phyloP scores from a whole-genome alignment of 1,140 invertebrate species.

The Macrobrachium rosenbergii region DNA sequence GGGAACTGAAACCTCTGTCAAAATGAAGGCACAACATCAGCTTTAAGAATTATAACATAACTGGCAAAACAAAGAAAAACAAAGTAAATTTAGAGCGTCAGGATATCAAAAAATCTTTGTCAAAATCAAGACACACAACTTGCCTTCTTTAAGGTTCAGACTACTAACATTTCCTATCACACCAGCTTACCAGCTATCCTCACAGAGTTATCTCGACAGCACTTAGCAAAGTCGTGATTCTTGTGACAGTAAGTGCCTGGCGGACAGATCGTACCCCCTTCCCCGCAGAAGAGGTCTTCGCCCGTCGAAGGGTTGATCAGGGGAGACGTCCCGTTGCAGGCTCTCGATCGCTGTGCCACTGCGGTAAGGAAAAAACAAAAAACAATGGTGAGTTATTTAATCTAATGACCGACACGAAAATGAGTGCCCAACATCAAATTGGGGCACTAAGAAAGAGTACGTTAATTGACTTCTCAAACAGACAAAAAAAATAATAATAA shows the following conservation, averaged over 20 bases:
- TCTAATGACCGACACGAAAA: background rate
- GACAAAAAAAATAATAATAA: too few species aligned
- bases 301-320: conserved; percentile 79
- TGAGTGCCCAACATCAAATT: too few species aligned
- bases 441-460: too few species aligned
- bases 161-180: background rate
- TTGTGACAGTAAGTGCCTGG: conserved; percentile 87
- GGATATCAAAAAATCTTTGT: too few species aligned
- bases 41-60: too few species aligned
- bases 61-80: too few species aligned
- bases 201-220: conserved; percentile 73
- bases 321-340: conserved; percentile 87
- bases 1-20: background rate
- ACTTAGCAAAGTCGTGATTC: conserved; percentile 82
- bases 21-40: too few species aligned
- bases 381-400: background rate
- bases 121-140: background rate
- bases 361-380: background rate
- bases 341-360: conserved; percentile 67
- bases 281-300: conserved; percentile 87
- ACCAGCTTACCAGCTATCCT: conserved; percentile 50
- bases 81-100: too few species aligned
- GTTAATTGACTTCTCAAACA: too few species aligned
- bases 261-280: conserved; percentile 83
- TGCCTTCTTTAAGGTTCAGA: too few species aligned